Conservation (phyloP, 2,797 vertebrate genomes). For the Hozukius guyotensis region DNA sequence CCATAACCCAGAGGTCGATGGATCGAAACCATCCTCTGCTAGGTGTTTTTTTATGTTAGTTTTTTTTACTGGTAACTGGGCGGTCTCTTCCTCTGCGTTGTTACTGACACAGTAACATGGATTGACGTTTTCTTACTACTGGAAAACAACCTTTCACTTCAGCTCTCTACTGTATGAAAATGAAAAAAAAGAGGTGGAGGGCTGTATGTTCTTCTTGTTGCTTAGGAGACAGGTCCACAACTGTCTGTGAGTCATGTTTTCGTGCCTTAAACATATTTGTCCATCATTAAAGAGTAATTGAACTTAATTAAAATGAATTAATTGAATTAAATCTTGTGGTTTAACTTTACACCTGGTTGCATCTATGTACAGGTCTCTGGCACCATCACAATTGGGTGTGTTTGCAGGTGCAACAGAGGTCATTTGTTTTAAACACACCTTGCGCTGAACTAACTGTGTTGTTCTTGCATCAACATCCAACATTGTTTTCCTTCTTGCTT, state of each 20-base stretch:
- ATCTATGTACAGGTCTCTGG: too few species aligned
- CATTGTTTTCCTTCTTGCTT: not conserved
- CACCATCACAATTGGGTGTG: not conserved
- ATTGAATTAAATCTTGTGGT: too few species aligned
- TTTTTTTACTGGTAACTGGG: not conserved
- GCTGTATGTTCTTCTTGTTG: not conserved
- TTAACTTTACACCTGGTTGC: too few species aligned
- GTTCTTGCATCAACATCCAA: not conserved
- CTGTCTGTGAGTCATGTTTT: not conserved
- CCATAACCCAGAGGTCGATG: conserved; percentile 78
- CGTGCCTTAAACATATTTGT: not conserved
- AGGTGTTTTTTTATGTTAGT: not conserved
- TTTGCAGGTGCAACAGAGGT: not conserved
- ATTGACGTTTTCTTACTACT: not conserved
- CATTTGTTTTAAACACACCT: not conserved
- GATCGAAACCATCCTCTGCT: conserved; percentile 32
- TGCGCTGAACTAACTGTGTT: not conserved
- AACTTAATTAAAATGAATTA: too few species aligned
- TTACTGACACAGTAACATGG: not conserved
- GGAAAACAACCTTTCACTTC: too few species aligned
- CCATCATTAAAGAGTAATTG: not conserved
- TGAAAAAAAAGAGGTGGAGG: not conserved
- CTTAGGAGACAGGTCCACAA: not conserved
- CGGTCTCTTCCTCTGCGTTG: not conserved
- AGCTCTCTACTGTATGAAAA: not conserved